Evolutionary conservation across 2,888 invertebrate genomes (phyloP).

Genomic region (Cantharis rufa): DNA sequence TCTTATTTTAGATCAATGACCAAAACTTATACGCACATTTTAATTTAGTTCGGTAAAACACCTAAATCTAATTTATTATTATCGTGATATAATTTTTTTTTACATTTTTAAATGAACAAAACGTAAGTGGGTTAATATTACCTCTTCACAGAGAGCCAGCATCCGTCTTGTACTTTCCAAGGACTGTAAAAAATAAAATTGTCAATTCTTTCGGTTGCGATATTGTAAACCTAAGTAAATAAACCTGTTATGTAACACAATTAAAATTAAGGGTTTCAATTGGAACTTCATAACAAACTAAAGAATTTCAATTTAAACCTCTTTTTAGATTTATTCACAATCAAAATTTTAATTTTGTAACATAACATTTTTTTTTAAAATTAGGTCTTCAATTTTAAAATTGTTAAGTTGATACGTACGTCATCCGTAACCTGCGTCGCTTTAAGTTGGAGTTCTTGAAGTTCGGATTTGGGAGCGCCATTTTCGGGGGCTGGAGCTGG

Average conservation of each 20-base stretch:
- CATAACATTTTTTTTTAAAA: too few species aligned
- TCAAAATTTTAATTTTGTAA: too few species aligned
- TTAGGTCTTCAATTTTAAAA: neutral
- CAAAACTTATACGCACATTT: neutral
- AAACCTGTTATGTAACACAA: too few species aligned
- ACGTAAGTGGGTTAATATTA: conserved; percentile 55
- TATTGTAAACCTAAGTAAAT: too few species aligned
- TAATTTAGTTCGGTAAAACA: neutral
- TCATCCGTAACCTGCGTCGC: conserved; percentile 88
- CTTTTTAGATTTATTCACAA: too few species aligned
- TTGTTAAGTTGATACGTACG: conserved; percentile 47
- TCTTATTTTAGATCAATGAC: neutral
- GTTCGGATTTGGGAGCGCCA: conserved; percentile 80
- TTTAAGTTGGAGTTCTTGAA: conserved; percentile 86
- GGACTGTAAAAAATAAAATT: conserved; percentile 71
- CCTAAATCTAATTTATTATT: neutral
- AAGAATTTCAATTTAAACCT: too few species aligned
- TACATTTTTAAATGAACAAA: neutral
- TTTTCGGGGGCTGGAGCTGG: conserved; percentile 61
- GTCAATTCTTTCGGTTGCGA: neutral
- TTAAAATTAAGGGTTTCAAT: too few species aligned
- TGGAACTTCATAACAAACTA: too few species aligned
- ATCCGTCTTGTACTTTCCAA: conserved; percentile 91
- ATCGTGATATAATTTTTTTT: neutral
- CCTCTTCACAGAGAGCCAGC: conserved; percentile 92